Conservation (phyloP, 2,888 invertebrate species). For the Proisotoma minuta region DNA sequence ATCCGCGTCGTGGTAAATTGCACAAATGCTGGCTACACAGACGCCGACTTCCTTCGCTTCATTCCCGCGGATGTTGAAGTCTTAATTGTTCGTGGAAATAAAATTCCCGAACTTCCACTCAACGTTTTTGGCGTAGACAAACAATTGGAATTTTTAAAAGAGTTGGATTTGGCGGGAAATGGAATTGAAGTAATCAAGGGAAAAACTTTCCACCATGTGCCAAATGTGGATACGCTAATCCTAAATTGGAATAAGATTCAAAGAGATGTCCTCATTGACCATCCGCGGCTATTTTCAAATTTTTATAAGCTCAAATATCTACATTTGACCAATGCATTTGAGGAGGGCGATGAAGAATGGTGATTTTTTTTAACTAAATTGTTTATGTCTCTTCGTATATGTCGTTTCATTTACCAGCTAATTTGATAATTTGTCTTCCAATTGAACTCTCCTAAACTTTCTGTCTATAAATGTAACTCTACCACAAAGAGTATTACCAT, state of each 20-base stretch:
- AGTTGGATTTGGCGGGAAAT: constrained; percentile 71
- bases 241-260: constrained; percentile 68
- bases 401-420: too few species aligned
- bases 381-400: too few species aligned
- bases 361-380: too few species aligned
- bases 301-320: constrained; percentile 61
- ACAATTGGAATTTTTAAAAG: constrained; percentile 57
- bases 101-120: constrained; percentile 61
- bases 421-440: too few species aligned
- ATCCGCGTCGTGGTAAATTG: constrained; percentile 59
- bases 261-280: constrained; percentile 55
- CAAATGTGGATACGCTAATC: constrained; percentile 63
- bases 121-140: constrained; percentile 66
- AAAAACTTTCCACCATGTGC: constrained; percentile 69
- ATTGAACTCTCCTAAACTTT: too few species aligned
- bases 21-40: constrained; percentile 60
- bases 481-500: too few species aligned
- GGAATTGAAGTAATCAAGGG: constrained; percentile 66
- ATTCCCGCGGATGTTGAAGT: constrained; percentile 63
- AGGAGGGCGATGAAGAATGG: constrained; percentile 50
- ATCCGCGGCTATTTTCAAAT: constrained; percentile 54
- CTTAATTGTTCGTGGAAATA: constrained; percentile 68
- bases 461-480: too few species aligned
- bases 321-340: constrained; percentile 69
- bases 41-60: constrained; percentile 58